Evolutionary conservation across 2,888 invertebrate species (phyloP).

Genomic region (Criorhina ranunculi): DNA sequence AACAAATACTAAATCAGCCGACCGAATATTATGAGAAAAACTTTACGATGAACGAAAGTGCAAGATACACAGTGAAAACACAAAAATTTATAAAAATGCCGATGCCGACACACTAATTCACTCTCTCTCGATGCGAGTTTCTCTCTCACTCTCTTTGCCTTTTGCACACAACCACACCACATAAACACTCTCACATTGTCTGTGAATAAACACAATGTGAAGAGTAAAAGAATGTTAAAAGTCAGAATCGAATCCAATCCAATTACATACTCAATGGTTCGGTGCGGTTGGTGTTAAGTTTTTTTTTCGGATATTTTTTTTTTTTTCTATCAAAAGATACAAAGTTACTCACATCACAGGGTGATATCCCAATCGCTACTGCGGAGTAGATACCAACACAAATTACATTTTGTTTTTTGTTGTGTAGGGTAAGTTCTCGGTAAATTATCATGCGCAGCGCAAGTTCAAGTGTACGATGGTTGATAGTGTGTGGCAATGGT

Average conservation of each 20-base stretch:
- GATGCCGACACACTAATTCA: conserved; percentile 74
- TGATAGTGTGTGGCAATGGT: conserved; percentile 14
- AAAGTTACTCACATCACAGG: conserved; percentile 22
- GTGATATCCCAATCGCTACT: conserved; percentile 15
- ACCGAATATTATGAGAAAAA: conserved; percentile 61
- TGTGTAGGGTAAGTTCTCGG: conserved; percentile 67
- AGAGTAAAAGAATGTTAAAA: conserved; percentile 44
- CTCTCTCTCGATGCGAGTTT: conserved; percentile 23
- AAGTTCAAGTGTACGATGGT: conserved; percentile 72
- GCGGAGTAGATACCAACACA: conserved; percentile 18
- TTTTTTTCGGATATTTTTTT: not conserved
- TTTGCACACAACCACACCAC: conserved; percentile 11
- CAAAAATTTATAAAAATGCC: conserved; percentile 41
- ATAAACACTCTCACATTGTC: too few relatives aligned
- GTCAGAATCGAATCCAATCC: conserved; percentile 46
- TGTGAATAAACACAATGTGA: conserved; percentile 47
- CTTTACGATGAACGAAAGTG: conserved; percentile 65
- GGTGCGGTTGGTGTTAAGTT: conserved; percentile 1
- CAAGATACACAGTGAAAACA: conserved; percentile 51
- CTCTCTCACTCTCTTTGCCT: conserved; percentile 35
- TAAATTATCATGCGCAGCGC: conserved; percentile 63
- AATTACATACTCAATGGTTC: conserved; percentile 34
- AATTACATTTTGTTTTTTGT: conserved; percentile 9
- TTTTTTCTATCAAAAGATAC: conserved; percentile 22
- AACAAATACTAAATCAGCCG: conserved; percentile 83